These are phyloP conservation scores for Nycticorax nycticorax DNA, from an alignment of 2,113 vertebrate species.

Conservation along the genomic window DNA sequence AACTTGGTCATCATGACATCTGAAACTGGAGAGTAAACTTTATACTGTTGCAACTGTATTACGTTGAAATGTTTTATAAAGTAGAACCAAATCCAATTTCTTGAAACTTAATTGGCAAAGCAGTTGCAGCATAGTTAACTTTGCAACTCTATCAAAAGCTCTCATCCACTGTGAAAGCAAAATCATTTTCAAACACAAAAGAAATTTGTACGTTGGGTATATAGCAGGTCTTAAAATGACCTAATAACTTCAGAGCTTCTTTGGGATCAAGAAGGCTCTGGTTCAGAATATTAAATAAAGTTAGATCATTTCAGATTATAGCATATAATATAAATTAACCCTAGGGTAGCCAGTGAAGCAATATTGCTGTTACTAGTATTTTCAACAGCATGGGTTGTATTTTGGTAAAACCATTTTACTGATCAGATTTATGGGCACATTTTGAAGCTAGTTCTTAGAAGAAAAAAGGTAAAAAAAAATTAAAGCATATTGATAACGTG, in stretches of 20 bases:
- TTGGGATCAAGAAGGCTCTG: neutral
- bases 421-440: neutral
- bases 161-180: neutral
- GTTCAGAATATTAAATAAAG: neutral
- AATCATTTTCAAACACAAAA: neutral
- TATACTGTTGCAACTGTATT: neutral
- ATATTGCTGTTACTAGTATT: neutral
- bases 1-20: accelerated
- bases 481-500: neutral
- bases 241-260: neutral
- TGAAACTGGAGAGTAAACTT: neutral
- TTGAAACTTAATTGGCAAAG: neutral
- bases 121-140: neutral
- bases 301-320: neutral
- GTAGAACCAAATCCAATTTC: neutral
- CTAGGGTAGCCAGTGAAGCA: neutral
- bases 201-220: neutral
- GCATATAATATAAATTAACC: neutral
- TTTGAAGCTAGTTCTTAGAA: neutral
- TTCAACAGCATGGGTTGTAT: neutral
- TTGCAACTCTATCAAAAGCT: neutral
- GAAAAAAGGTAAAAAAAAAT: neutral
- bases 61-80: neutral
- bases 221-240: neutral
- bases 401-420: neutral